phyloP scores from a whole-genome alignment of 1,140 invertebrate species.

The Melanaphis sacchari region DNA sequence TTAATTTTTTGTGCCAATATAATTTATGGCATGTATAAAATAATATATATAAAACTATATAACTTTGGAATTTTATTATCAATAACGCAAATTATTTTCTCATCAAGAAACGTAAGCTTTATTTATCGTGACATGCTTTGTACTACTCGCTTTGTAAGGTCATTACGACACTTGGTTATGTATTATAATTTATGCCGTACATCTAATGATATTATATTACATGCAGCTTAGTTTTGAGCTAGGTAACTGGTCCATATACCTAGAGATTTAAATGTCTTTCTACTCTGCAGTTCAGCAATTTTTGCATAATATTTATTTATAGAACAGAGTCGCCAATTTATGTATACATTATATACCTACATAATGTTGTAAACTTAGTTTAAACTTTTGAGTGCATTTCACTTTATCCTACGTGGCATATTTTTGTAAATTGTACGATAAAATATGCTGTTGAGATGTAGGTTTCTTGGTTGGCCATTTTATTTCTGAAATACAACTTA shows the following conservation, averaged over 20 bases:
- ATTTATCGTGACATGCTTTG: neutral
- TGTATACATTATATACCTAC: too few relatives aligned
- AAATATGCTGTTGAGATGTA: neutral
- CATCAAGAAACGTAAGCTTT: neutral
- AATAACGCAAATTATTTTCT: neutral
- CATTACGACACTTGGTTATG: neutral
- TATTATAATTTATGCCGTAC: neutral
- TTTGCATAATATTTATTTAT: neutral
- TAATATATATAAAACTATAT: neutral
- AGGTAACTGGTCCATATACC: neutral
- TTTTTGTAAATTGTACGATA: constrained; percentile 1
- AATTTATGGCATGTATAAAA: neutral
- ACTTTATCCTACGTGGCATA: neutral
- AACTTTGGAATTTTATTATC: neutral
- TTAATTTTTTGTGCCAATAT: neutral
- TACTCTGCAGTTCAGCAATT: neutral
- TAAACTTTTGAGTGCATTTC: neutral
- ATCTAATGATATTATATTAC: neutral
- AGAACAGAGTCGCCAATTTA: neutral
- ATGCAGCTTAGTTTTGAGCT: neutral
- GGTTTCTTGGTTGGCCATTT: neutral
- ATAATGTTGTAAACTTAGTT: neutral
- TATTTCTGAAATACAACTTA: neutral
- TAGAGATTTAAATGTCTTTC: neutral
- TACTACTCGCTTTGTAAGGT: neutral